These are phyloP conservation scores for Acrocephalus scirpaceus DNA, from an alignment of 2,797 vertebrate genomes.

Conservation along the genomic window DNA sequence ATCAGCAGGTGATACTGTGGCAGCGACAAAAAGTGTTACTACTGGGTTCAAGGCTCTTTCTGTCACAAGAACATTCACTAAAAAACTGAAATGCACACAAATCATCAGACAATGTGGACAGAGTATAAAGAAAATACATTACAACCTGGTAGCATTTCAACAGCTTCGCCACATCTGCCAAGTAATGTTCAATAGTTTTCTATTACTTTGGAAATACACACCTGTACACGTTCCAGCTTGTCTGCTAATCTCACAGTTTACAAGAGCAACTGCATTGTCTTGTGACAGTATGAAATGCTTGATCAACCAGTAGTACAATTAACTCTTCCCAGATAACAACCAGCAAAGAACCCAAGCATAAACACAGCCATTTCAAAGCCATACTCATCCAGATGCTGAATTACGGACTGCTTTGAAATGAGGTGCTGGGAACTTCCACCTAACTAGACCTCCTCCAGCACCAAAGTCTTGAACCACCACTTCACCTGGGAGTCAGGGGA, in stretches of 20 bases:
- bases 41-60: neutral
- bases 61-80: neutral
- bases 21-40: neutral
- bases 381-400: neutral
- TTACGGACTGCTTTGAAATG: neutral
- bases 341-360: neutral
- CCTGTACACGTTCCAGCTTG: neutral
- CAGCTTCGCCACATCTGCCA: neutral
- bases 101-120: neutral
- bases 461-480: fast-evolving
- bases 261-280: neutral
- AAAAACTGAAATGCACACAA: neutral
- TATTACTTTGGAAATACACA: neutral
- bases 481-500: neutral
- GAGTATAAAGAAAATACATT: neutral
- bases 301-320: neutral
- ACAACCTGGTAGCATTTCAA: neutral
- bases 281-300: neutral
- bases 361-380: neutral
- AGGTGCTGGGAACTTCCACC: neutral
- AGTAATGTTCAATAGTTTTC: neutral
- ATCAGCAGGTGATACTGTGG: neutral
- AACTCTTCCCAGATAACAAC: neutral
- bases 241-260: neutral
- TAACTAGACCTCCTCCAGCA: neutral